Conservation (phyloP, 1,140 invertebrate genomes). For the Drosophila tani region DNA sequence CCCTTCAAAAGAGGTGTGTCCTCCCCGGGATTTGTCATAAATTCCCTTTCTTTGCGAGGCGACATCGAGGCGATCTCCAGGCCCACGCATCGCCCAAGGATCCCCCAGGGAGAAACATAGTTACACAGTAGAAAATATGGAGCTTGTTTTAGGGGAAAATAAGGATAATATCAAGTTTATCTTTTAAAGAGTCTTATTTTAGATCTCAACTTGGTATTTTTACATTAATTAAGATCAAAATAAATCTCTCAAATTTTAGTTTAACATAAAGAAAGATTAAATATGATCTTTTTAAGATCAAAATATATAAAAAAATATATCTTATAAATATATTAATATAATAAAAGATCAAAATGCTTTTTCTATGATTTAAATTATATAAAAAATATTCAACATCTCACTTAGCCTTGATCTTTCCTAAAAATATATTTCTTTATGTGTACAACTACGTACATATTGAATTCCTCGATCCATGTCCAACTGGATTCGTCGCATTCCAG, state of each 20-base stretch:
- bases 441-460: conserved; percentile 5
- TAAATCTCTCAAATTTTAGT: too few species aligned
- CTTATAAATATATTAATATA: not conserved
- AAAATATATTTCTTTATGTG: not conserved
- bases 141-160: not conserved
- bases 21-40: conserved; percentile 50
- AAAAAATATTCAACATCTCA: accelerated
- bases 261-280: not conserved
- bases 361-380: not conserved
- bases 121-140: not conserved
- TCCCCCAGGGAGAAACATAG: conserved; percentile 41
- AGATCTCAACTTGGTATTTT: not conserved
- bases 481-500: conserved; percentile 62
- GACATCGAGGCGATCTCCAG: conserved; percentile 15
- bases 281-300: not conserved
- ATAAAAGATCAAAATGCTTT: not conserved
- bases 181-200: accelerated
- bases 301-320: not conserved
- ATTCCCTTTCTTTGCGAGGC: conserved; percentile 14
- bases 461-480: conserved; percentile 53
- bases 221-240: not conserved
- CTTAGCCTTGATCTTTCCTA: not conserved
- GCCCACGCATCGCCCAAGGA: conserved; percentile 33
- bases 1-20: not conserved
- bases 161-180: not conserved